Evolutionary conservation across 2,113 vertebrate species (phyloP).

Genomic region (Himantopus leucocephalus): DNA sequence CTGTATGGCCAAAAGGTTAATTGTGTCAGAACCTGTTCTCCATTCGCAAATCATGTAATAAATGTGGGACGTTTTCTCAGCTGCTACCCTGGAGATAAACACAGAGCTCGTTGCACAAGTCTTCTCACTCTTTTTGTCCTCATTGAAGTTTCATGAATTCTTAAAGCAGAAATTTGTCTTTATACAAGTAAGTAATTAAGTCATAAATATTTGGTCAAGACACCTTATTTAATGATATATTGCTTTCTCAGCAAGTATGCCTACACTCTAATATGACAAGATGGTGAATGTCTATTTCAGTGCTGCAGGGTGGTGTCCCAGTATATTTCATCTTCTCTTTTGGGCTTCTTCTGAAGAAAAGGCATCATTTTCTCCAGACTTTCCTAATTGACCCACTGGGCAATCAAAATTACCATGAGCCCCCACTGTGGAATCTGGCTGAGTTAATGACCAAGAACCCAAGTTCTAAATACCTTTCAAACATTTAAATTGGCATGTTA

Average conservation of each 20-base stretch:
- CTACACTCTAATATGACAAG: neutral
- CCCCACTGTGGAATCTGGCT: neutral
- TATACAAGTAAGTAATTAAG: neutral
- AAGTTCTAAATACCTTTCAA: neutral
- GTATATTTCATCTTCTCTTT: neutral
- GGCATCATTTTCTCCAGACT: neutral
- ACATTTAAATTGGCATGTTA: neutral
- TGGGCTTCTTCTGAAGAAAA: neutral
- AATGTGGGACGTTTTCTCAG: neutral
- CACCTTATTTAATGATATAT: neutral
- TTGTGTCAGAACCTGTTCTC: constrained; percentile 1
- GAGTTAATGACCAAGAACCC: neutral
- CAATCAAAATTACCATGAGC: neutral
- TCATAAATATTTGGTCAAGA: constrained; percentile 25
- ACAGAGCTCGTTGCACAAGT: neutral
- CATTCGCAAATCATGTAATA: neutral
- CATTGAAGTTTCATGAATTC: neutral
- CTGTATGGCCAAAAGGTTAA: neutral
- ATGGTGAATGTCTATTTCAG: neutral
- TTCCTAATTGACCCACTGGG: neutral
- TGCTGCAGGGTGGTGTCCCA: neutral
- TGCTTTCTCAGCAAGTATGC: neutral
- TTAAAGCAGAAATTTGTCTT: constrained; percentile 12
- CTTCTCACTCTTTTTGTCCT: neutral
- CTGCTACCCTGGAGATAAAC: neutral